Conservation (phyloP, 1,140 invertebrate species). For the Dinoponera quadriceps region DNA sequence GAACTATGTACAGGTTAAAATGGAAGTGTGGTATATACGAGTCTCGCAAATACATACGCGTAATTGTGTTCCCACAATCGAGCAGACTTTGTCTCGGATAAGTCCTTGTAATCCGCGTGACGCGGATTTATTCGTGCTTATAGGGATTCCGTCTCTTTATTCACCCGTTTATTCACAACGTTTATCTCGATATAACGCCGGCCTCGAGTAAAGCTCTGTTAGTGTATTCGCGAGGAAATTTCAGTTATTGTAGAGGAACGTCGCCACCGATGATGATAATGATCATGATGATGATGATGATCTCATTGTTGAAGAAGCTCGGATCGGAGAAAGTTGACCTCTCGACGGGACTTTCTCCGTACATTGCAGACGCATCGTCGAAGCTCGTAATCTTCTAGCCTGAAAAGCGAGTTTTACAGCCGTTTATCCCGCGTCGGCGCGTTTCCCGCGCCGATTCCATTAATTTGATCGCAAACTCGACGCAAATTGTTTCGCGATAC, state of each 20-base stretch:
- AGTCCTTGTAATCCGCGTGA: background rate
- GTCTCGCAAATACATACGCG: background rate
- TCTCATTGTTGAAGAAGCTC: conserved; percentile 60
- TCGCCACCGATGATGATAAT: background rate
- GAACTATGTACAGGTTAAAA: background rate
- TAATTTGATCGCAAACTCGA: conserved; percentile 2
- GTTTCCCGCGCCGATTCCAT: background rate
- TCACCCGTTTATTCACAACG: background rate
- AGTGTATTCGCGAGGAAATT: background rate
- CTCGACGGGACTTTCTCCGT: conserved; percentile 70
- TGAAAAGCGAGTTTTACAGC: conserved; percentile 14
- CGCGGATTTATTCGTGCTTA: background rate
- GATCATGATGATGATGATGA: conserved; percentile 1
- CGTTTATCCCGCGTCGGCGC: background rate
- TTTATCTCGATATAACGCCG: background rate
- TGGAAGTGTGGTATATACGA: background rate
- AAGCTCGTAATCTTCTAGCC: conserved; percentile 39
- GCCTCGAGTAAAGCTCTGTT: background rate
- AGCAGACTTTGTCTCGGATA: background rate
- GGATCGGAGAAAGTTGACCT: conserved; percentile 76
- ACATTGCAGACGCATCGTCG: conserved; percentile 30
- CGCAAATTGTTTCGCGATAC: conserved; percentile 18
- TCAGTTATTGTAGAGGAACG: background rate
- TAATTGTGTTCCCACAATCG: background rate
- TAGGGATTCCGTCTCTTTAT: background rate